Conservation (phyloP, 2,888 invertebrate genomes). For the Drosophila nigricruria region DNA sequence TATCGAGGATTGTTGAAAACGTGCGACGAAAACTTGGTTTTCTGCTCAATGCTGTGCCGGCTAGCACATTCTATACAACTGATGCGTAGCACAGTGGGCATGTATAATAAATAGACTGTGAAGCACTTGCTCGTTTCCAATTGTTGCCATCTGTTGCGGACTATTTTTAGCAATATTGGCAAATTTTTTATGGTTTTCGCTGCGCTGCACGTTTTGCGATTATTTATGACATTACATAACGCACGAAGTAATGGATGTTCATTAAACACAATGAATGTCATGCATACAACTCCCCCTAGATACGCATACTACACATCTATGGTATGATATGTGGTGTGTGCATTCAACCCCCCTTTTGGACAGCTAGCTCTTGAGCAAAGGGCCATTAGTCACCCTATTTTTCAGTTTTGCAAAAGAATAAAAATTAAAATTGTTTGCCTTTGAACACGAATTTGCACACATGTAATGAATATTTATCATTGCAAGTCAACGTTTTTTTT, state of each 20-base stretch:
- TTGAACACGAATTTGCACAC: conserved; percentile 61
- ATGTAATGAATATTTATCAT: conserved; percentile 78
- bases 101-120: conserved; percentile 37
- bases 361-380: conserved; percentile 25
- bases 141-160: conserved; percentile 77
- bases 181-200: conserved; percentile 78
- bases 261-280: conserved; percentile 82
- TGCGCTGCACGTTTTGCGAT: conserved; percentile 70
- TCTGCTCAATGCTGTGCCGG: conserved; percentile 1
- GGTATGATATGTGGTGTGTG: conserved; percentile 14
- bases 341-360: conserved; percentile 61
- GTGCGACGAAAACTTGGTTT: conserved; percentile 27
- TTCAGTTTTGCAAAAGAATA: conserved; percentile 65
- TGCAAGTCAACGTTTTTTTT: conserved; percentile 41
- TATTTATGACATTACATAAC: conserved; percentile 77
- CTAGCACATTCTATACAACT: background rate
- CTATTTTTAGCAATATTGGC: conserved; percentile 78
- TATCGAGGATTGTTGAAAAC: conserved; percentile 75
- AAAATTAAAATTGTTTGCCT: conserved; percentile 73
- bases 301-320: conserved; percentile 12
- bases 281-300: conserved; percentile 58
- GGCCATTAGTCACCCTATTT: conserved; percentile 61
- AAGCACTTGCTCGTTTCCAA: conserved; percentile 46
- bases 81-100: background rate
- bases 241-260: conserved; percentile 76